phyloP scores from a whole-genome alignment of 2,888 invertebrate species.

The Lithophane semibrunnea region DNA sequence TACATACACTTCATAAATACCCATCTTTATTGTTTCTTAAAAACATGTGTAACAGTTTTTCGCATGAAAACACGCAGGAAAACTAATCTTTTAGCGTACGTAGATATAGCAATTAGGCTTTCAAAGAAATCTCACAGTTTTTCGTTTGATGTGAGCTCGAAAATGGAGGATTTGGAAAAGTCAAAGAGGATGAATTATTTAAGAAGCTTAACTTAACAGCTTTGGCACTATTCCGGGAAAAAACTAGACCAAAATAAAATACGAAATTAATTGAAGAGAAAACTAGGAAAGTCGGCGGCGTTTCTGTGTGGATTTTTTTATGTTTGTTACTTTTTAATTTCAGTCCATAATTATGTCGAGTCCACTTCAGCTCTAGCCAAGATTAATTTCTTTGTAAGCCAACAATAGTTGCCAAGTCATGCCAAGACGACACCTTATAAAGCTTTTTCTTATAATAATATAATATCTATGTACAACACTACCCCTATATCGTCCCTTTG shows the following conservation, averaged over 20 bases:
- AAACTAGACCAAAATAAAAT: conserved; percentile 53
- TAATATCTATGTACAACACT: neutral
- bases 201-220: conserved; percentile 49
- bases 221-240: conserved; percentile 89
- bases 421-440: conserved; percentile 3
- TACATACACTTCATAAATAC: conserved; percentile 16
- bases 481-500: conserved; percentile 4
- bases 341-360: neutral
- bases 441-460: neutral
- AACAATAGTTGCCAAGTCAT: conserved; percentile 35
- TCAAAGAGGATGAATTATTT: conserved; percentile 49
- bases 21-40: conserved; percentile 26
- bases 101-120: conserved; percentile 37
- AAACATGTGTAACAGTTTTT: conserved; percentile 29
- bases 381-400: conserved; percentile 28
- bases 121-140: conserved; percentile 32
- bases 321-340: conserved; percentile 19
- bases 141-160: conserved; percentile 32
- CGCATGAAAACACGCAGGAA: neutral
- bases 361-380: neutral
- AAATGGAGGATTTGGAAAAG: conserved; percentile 43
- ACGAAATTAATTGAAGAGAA: conserved; percentile 77
- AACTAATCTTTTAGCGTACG: conserved; percentile 31
- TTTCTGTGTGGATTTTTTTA: neutral
- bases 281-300: conserved; percentile 83